phyloP scores from a whole-genome alignment of 1,140 invertebrate species.

The Eumeta japonica region DNA sequence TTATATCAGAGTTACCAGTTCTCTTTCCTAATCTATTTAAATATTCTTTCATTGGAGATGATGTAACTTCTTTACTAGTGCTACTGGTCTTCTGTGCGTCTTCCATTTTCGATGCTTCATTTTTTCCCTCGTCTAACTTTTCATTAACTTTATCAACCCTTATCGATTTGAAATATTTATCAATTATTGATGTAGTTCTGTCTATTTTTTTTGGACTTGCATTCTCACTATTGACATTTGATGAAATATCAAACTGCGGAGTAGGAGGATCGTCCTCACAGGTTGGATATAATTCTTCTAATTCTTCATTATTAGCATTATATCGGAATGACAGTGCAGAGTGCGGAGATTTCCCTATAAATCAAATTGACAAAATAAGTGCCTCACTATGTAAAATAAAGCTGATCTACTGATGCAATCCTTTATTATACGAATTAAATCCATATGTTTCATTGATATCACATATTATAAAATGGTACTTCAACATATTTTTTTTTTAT shows the following conservation, averaged over 20 bases:
- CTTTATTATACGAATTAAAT: too few species aligned
- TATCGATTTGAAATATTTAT: conserved; percentile 56
- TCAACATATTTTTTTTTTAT: too few species aligned
- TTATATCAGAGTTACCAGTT: conserved; percentile 30
- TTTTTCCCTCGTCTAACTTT: conserved; percentile 39
- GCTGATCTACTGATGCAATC: neutral
- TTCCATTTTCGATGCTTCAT: conserved; percentile 20
- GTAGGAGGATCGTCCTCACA: conserved; percentile 62
- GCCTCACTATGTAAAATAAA: neutral
- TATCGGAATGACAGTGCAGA: conserved; percentile 68
- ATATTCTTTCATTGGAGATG: conserved; percentile 56
- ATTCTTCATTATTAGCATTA: conserved; percentile 69
- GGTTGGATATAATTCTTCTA: conserved; percentile 65
- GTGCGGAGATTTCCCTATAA: conserved; percentile 65
- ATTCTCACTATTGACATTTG: conserved; percentile 29
- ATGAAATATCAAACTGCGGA: conserved; percentile 47
- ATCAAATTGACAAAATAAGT: conserved; percentile 10
- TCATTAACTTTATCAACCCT: conserved; percentile 39
- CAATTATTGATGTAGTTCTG: conserved; percentile 45
- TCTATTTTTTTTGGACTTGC: conserved; percentile 47
- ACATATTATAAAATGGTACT: neutral
- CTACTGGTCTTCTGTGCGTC: conserved; percentile 22
- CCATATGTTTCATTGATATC: neutral
- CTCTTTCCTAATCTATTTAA: conserved; percentile 49
- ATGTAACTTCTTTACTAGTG: conserved; percentile 38